Base-by-base conservation (phyloP, 2,797 vertebrate species). In the Sebastolobus altivelis region DNA sequence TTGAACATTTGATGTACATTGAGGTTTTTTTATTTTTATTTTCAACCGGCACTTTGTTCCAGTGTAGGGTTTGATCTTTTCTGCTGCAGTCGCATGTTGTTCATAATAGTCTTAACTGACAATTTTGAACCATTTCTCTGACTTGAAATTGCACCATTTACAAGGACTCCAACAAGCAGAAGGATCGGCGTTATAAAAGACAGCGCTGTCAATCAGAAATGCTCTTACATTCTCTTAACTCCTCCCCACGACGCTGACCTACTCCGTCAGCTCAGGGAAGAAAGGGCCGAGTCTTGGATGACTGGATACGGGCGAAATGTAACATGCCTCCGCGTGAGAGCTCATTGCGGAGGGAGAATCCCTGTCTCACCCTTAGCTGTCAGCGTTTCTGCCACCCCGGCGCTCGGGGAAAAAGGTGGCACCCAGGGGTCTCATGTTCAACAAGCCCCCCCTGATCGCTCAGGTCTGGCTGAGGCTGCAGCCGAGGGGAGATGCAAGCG, bases 351-450 rank as follows among this genome's bases (percentile, higher is more conserved):
- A 81, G 82, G 79, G 89, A 92, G 89, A 92, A 90, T 88, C 92
- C 90, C 89, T 72, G 78, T 83, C 81, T 89, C 87, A 82, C 79
- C 86, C 84, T 68, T 49, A 63, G 86, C 87, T 90, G 91, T 92
- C 93, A 94, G 78, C 52, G 6, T 80, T 81, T 78, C 78, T 88
- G 83, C 87, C 86, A 87, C 65, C 82, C 55, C 22, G 27, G 75
- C 3, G 9, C 71, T 40, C 10, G 13, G 70, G 80, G 75, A 77
- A 77, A 49, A 86, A 84, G 83, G 89, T 80, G 90, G 81, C 87
- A 89, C 83, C 83, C 85, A 76, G 80, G 83, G 91, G 90, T 92
- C 92, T 89, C 88, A 1, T 93, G 93, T 94, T 93, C 82, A 87
- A 93, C 93, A 93, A 91, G 90, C 80, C 84, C 20, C 43, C 89